Conservation (phyloP, 2,113 vertebrate species). For the Bos indicus region DNA sequence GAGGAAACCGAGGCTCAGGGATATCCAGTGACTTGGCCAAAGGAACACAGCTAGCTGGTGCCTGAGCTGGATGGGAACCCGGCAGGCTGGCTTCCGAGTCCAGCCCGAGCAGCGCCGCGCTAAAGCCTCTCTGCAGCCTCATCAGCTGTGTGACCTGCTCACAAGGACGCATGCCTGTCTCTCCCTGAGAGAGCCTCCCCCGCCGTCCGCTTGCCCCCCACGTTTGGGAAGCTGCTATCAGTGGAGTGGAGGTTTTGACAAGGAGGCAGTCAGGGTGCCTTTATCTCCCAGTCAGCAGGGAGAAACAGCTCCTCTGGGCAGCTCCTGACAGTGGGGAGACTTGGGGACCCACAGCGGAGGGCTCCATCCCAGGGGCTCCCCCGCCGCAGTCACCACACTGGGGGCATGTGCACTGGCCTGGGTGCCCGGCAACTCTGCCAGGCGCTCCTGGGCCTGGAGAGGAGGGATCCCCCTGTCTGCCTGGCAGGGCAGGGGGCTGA, state of each 20-base stretch:
- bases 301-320: background rate
- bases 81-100: background rate
- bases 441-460: background rate
- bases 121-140: background rate
- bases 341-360: background rate
- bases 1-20: background rate
- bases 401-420: background rate
- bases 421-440: background rate
- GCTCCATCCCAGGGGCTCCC: background rate
- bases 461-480: background rate
- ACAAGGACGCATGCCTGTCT: background rate
- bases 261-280: background rate
- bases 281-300: background rate
- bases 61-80: background rate
- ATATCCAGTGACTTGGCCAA: background rate
- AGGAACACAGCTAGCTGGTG: background rate
- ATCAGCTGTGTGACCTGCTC: background rate
- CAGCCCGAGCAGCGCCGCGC: accelerated
- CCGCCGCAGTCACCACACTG: accelerated
- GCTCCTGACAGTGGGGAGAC: background rate
- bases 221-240: background rate
- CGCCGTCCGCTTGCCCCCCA: accelerated
- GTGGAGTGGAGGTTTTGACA: background rate
- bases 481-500: background rate
- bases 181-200: background rate